These are phyloP conservation scores for Euschistus heros DNA, from an alignment of 1,140 invertebrate genomes.

Conservation along the genomic window DNA sequence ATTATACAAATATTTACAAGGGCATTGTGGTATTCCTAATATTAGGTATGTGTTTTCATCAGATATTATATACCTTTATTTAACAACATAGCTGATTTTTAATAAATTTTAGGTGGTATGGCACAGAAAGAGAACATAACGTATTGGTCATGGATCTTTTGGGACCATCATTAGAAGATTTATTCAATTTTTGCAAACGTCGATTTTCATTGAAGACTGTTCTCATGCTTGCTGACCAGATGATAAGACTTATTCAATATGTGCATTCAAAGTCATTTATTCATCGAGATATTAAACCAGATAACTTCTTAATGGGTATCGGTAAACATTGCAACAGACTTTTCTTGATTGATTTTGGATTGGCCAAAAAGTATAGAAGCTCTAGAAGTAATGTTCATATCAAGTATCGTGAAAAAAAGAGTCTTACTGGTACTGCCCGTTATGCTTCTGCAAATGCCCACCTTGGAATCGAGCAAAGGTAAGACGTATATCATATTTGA, in stretches of 20 bases:
- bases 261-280: constrained; percentile 95
- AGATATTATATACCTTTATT: no score
- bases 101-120: constrained; percentile 58
- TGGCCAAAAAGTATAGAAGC: constrained; percentile 93
- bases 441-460: constrained; percentile 97
- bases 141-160: constrained; percentile 94
- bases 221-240: constrained; percentile 92
- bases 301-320: constrained; percentile 98
- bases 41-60: constrained; percentile 51
- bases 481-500: background rate
- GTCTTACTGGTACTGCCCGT: constrained; percentile 90
- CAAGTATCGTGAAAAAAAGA: constrained; percentile 91
- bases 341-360: constrained; percentile 94
- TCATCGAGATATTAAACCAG: constrained; percentile 91
- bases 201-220: constrained; percentile 97
- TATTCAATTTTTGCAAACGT: constrained; percentile 93
- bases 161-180: constrained; percentile 89
- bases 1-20: constrained; percentile 84
- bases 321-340: constrained; percentile 90
- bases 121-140: constrained; percentile 87
- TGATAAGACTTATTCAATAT: constrained; percentile 84
- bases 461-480: constrained; percentile 79
- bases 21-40: constrained; percentile 90
- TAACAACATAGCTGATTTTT: no score
- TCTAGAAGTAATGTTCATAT: constrained; percentile 80